Evolutionary conservation across 2,113 vertebrate species (phyloP), one percentile per base, ranked within the genome.

Genomic region (Neotoma lepida): DNA sequence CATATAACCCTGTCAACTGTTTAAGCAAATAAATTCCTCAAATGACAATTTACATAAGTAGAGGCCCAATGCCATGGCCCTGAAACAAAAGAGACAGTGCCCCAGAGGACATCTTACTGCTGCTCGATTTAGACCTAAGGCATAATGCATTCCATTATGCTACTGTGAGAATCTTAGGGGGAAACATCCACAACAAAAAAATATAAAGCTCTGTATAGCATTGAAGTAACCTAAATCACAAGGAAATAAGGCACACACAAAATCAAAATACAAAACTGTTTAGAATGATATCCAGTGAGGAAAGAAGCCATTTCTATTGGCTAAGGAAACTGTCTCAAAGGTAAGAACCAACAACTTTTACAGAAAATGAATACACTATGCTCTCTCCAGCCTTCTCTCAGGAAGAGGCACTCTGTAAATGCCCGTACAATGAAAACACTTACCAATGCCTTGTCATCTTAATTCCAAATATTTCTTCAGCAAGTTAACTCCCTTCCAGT

Each of bases 21-120:
- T 84, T 93, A 93, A 88, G 64, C n/a, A 92, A 91, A 58, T 56
- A 94, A 93, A 89, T 76, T 95, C 80, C 58, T 95, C 96, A 86
- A 92, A 96, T 74, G n/a, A 81, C 77, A 66, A 84, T 76, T 95
- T 66, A 78, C 6, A 0, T 95, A 89, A 93, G 64, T 85, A 89
- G 30, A 95, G 80, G 92, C 26, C 86, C 15, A 30, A 28, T 70
- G 13, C 24, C 54, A 49, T 26, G n/a, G 74, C 66, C 71, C 54
- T 89, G 41, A 88, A 89, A 76, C 78, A 74, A 89, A 92, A 92
- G 51, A 54, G 86, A 91, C 13, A 8, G 20, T 44, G 44, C 76
- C n/a, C 24, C 28, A 46, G 51, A 95, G 68, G 88, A 63, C 78
- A 94, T 30, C 61, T 91, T 77, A 89, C 20, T 84, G 64, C 17